Percentiles rank a stretch among this genome's conserved stretches.
Conservation (phyloP, 23 tunicate genomes). For the Styela clava region DNA sequence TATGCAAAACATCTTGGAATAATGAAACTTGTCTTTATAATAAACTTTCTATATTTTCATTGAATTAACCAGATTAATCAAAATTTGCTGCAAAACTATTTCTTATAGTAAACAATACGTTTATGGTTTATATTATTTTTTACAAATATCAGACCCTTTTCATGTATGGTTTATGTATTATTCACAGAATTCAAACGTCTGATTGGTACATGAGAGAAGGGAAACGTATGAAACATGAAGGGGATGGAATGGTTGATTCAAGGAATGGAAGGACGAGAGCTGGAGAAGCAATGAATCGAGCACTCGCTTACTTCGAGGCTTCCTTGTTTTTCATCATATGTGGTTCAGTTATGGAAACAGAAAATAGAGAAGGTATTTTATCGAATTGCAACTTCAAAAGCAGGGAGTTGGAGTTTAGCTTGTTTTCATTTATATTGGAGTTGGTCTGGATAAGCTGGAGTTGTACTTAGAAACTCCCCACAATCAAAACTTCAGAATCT, state of each 20-base stretch:
- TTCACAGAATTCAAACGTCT: slow-evolving; percentile 53
- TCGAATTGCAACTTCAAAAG: not conserved
- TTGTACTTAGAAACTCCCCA: not conserved
- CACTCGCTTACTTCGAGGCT: slow-evolving; percentile 77
- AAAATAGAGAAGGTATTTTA: slow-evolving; percentile 41
- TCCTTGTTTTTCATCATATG: slow-evolving; percentile 69
- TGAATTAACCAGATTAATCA: no score
- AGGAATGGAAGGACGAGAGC: slow-evolving; percentile 45
- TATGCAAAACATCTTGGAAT: no score
- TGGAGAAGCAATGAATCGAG: slow-evolving; percentile 62
- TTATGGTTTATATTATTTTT: no score
- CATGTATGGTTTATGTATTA: no score
- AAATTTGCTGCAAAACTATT: no score
- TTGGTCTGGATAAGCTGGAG: not conserved
- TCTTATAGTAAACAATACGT: no score
- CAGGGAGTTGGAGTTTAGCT: not conserved
- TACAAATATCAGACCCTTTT: no score
- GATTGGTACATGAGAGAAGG: slow-evolving; percentile 75
- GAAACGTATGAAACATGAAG: slow-evolving; percentile 71
- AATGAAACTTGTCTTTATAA: no score
- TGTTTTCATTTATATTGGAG: not conserved
- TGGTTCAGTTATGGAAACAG: slow-evolving; percentile 71
- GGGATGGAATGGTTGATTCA: slow-evolving; percentile 50
- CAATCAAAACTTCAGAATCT: not conserved
- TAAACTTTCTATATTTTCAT: no score